A percentile compares a stretch with the other conserved stretches of the same genome.
Conservation (phyloP, 2,888 invertebrate species). For the Coecobrya sp. region DNA sequence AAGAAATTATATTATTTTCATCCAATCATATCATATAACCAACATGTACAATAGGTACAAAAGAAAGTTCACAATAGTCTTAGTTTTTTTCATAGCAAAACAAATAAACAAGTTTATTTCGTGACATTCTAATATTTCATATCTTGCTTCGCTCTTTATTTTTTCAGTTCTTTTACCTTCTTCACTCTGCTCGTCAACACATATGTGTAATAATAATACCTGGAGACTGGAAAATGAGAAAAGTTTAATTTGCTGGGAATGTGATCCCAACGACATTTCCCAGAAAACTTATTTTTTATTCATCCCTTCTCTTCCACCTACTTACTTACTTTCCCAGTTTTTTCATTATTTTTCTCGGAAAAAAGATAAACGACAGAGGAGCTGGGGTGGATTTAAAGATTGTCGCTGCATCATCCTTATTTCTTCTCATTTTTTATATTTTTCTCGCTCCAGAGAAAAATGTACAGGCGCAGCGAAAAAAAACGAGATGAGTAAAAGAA, state of each 20-base stretch:
- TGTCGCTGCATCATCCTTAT: conserved; percentile 11
- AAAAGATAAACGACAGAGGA: conserved; percentile 49
- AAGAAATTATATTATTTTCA: too few relatives aligned
- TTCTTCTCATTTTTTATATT: conserved; percentile 11
- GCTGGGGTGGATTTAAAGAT: conserved; percentile 49
- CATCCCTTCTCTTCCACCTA: neutral
- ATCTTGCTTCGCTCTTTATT: neutral
- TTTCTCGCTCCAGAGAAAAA: neutral
- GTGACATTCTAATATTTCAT: conserved; percentile 30
- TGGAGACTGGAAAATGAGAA: conserved; percentile 33
- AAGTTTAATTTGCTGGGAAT: conserved; percentile 48
- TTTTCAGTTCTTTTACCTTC: neutral
- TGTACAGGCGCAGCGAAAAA: neutral
- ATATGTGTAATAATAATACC: neutral
- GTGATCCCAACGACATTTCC: conserved; percentile 50
- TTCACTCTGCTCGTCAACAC: neutral
- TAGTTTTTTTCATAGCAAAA: neutral
- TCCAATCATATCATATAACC: too few relatives aligned
- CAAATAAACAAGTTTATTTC: conserved; percentile 51
- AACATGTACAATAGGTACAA: neutral
- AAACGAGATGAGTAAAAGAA: neutral
- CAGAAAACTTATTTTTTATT: conserved; percentile 5
- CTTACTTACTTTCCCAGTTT: conserved; percentile 27
- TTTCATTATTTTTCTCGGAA: conserved; percentile 20
- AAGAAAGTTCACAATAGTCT: neutral